Percentiles rank a stretch among this genome's conserved stretches.
Conservation (phyloP, 2,797 vertebrate genomes). For the Adelosebastes latens region DNA sequence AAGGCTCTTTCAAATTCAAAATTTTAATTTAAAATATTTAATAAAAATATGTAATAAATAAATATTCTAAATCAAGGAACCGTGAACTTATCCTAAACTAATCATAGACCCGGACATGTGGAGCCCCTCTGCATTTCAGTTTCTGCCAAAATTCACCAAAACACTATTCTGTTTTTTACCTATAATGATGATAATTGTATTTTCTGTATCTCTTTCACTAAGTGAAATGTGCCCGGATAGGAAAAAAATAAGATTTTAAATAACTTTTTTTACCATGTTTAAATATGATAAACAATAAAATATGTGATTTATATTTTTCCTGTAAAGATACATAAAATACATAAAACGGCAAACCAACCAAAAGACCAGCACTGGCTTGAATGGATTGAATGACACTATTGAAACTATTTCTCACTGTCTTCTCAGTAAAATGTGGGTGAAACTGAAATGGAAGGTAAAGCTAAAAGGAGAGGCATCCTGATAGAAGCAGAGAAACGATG, state of each 20-base stretch:
- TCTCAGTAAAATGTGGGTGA: slow-evolving; percentile 15
- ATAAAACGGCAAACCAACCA: neutral
- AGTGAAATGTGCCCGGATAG: neutral
- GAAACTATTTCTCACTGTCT: slow-evolving; percentile 15
- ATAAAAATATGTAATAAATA: neutral
- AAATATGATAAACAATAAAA: neutral
- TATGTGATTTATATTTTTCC: neutral
- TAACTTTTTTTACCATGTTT: neutral
- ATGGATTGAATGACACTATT: neutral
- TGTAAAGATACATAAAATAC: neutral
- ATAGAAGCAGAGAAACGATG: slow-evolving; percentile 5
- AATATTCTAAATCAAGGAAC: neutral
- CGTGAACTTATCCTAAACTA: neutral
- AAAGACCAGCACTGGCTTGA: neutral
- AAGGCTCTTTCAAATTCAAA: neutral
- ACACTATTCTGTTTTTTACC: neutral
- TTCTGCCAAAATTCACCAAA: neutral
- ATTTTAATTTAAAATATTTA: neutral
- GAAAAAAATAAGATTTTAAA: neutral
- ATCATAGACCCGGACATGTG: neutral
- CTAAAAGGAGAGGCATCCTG: slow-evolving; percentile 27
- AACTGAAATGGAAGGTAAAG: slow-evolving; percentile 38
- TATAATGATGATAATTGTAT: neutral
- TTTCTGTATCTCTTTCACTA: neutral
- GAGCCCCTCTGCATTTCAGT: fast-evolving